Evolutionary conservation across 2,797 vertebrate genomes (phyloP), one percentile per base, ranked within the genome.

Genomic region (Argentina silus): DNA sequence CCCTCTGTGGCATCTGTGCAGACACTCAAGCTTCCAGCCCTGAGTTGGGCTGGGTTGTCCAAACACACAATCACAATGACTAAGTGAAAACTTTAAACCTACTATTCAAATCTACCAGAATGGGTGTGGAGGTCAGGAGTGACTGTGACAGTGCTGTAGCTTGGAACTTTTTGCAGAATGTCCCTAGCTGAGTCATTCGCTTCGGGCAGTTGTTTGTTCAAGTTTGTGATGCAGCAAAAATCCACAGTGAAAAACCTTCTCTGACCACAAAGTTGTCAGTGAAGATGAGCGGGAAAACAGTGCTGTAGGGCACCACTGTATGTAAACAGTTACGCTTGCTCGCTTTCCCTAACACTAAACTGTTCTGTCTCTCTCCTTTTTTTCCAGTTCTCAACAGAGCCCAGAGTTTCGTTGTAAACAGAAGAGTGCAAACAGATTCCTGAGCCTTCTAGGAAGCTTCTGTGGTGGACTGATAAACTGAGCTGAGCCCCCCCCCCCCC

Each of bases 331-430:
- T 11, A 17, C 0, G 7, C 27, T 36, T 4, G 27, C 27, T 36
- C 27, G 27, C 27, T 36, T 27, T 15, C 11, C 57, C 19, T 60
- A 60, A 47, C 45, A n/a, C 17, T 7, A 7, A 15, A 53, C 66
- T 7, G 8, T 44, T n/a, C 57, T 17, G 36, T 64, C 47, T 57
- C 45, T 43, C 19, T 66, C 2, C 45, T 57, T 43, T 77, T 47
- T 65, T 36, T 56, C 84, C 84, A 91, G 88, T 69, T 85, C 67
- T 84, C 84, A 81, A 67, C 71, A 69, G 69, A 83, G 74, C 65
- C 67, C 17, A 50, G 70, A 67, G 75, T 69, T 67, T 78, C 76
- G 76, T 43, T 44, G 80, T 81, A 84, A 87, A 82, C 85, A 72
- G 78, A 72, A 63, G 36, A 12, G 71, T 53, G 80, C 43, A 72